Evolutionary conservation across 2,888 invertebrate species (phyloP).

Genomic region (Ormyrus labotus): DNA sequence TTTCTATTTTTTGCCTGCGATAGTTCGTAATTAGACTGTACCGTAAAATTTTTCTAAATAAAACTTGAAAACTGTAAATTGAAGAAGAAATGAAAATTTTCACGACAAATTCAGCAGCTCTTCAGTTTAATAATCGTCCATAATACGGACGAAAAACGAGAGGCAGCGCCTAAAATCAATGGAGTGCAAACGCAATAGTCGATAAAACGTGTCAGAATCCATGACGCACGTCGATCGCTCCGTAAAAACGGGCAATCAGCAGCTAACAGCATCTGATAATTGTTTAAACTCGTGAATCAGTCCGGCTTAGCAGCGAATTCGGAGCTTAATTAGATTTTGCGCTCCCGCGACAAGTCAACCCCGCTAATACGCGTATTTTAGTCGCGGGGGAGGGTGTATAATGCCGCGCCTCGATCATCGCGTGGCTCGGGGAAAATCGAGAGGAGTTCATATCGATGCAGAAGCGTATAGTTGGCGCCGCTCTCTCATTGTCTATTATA

Average conservation of each 20-base stretch:
- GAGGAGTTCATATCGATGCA: constrained; percentile 6
- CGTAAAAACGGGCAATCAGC: constrained; percentile 14
- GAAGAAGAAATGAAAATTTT: too few relatives aligned
- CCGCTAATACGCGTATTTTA: constrained; percentile 12
- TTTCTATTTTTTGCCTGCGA: too few relatives aligned
- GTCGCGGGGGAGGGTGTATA: not conserved
- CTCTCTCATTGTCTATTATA: constrained; percentile 40
- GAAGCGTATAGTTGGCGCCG: not conserved
- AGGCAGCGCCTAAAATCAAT: too few relatives aligned
- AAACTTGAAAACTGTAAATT: too few relatives aligned
- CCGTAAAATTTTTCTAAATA: too few relatives aligned
- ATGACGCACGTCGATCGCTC: too few relatives aligned
- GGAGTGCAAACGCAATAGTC: too few relatives aligned
- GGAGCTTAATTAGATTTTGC: constrained; percentile 43
- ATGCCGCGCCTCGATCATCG: not conserved
- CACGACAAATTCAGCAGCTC: too few relatives aligned
- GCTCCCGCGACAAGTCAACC: not conserved
- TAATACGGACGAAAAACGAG: too few relatives aligned
- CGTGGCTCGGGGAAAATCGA: not conserved
- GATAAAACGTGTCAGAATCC: too few relatives aligned
- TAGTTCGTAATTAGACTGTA: not conserved
- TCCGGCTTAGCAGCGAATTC: constrained; percentile 16
- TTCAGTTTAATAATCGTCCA: too few relatives aligned
- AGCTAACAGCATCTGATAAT: constrained; percentile 28
- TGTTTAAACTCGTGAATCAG: constrained; percentile 43